These are phyloP conservation scores for Heliothis peltigera DNA, from an alignment of 2,888 invertebrate species.

Conservation along the genomic window DNA sequence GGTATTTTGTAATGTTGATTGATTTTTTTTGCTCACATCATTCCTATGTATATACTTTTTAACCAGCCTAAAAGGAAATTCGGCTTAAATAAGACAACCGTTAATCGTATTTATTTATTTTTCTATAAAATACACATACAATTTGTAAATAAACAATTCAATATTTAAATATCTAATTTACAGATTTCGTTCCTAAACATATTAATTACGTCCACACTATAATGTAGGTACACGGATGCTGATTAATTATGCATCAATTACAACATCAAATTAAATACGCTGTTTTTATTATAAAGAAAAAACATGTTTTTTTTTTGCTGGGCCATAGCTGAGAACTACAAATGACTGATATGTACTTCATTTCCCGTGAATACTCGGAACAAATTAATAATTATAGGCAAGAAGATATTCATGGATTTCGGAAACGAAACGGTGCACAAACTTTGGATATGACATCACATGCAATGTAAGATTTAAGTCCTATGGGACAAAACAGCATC, in stretches of 20 bases:
- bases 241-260: conserved; percentile 49
- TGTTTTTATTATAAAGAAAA: conserved; percentile 31
- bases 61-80: too few species aligned
- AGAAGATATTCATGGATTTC: conserved; percentile 13
- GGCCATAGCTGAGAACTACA: conserved; percentile 59
- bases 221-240: conserved; percentile 56
- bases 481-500: conserved; percentile 73
- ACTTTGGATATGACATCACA: conserved; percentile 68
- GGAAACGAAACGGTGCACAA: conserved; percentile 36
- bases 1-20: too few species aligned
- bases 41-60: background rate
- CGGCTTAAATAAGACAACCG: conserved; percentile 31
- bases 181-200: conserved; percentile 81
- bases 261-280: conserved; percentile 57
- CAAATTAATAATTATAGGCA: conserved; percentile 17
- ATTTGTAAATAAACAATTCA: conserved; percentile 90
- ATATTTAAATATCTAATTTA: conserved; percentile 87
- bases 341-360: conserved; percentile 80
- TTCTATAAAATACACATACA: conserved; percentile 90
- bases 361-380: conserved; percentile 58
- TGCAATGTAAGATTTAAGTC: conserved; percentile 69
- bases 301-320: conserved; percentile 31
- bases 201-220: conserved; percentile 73
- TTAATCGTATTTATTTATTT: conserved; percentile 82
- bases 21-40: too few species aligned